Base-by-base conservation (phyloP, 2,888 invertebrate genomes). In the Sthenelais limicola region DNA sequence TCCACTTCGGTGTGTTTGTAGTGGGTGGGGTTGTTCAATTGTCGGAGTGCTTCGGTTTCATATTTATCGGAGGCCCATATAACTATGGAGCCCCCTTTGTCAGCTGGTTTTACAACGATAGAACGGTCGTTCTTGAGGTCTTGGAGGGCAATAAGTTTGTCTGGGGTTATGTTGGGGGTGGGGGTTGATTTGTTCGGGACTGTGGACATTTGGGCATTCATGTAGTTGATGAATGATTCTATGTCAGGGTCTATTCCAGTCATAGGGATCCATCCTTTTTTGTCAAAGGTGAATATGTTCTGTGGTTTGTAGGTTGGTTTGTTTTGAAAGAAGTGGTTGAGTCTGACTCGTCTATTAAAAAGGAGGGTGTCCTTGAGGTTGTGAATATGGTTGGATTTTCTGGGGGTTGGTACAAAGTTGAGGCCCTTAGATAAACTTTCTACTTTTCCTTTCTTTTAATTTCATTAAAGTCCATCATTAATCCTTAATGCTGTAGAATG, bases 21-120 rank as follows among this genome's bases (percentile, higher is more conserved):
- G 30, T 56, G 32, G 1, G 12, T 9, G n/a, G 1, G 2, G 56
- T 56, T 32, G 32, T 12, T 30, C 12, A 56, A n/a, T 56, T 56
- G 56, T 1, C 56, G 30, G 56, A n/a, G 30, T 2, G 30, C 56
- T 21, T 56, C 56, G 2, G 1, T 12, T 2, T n/a, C 18, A 33
- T 56, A 56, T 7, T 5, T 1, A n/a, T 5, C 18, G 1, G 30
- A 15, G 56, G 18, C 56, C 30, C 12, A 12, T 1, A 56, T 4
- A 5, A 56, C 56, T 56, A 56, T 28, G 5, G 56, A 32, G 12
- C 56, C 56, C 28, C 56, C 56, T 56, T 56, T 56, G 32, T 56
- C 56, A 12, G 56, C 56, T 3, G 26, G 7, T 24, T 28, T 28
- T 7, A 56, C 33, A n/a, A 56, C 24, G 18, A 56, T 5, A 21